Evolutionary conservation across 2,113 vertebrate species (phyloP).

Genomic region (Elaphurus davidianus): DNA sequence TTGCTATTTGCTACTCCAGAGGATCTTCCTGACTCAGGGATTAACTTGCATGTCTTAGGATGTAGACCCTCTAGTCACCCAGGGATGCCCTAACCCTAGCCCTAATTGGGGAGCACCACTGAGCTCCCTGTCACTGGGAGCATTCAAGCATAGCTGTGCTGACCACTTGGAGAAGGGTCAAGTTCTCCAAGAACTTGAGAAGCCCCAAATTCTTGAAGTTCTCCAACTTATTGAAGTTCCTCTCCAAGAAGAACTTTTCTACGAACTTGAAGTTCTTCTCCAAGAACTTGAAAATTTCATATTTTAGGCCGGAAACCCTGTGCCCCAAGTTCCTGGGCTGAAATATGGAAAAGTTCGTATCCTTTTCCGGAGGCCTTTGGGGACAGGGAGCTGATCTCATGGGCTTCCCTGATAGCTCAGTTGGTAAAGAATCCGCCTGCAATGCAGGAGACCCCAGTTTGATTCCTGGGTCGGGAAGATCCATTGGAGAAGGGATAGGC

Average conservation of each 20-base stretch:
- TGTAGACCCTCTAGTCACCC: not conserved
- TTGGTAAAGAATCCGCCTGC: not conserved
- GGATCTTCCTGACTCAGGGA: not conserved
- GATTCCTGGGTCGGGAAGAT: not conserved
- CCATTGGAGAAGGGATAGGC: not conserved
- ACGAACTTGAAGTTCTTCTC: not conserved
- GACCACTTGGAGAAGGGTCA: not conserved
- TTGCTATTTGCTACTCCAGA: not conserved
- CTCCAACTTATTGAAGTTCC: not conserved
- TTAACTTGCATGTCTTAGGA: not conserved
- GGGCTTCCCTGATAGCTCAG: not conserved
- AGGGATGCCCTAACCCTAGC: not conserved
- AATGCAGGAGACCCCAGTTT: rapidly evolving
- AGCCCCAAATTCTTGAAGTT: not conserved
- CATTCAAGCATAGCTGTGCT: not conserved
- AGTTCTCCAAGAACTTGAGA: not conserved
- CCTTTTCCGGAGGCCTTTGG: not conserved
- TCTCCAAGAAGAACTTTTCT: not conserved
- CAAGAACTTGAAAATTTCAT: not conserved
- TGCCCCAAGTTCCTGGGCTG: no score
- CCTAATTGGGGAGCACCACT: not conserved
- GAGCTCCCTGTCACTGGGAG: not conserved
- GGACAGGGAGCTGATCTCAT: not conserved
- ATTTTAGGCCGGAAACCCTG: not conserved
- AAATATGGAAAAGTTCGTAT: no score